A percentile compares a stretch with the other conserved stretches of the same genome.
Evolutionary conservation across 1,140 invertebrate genomes (phyloP).

Genomic region (Pissodes strobi): DNA sequence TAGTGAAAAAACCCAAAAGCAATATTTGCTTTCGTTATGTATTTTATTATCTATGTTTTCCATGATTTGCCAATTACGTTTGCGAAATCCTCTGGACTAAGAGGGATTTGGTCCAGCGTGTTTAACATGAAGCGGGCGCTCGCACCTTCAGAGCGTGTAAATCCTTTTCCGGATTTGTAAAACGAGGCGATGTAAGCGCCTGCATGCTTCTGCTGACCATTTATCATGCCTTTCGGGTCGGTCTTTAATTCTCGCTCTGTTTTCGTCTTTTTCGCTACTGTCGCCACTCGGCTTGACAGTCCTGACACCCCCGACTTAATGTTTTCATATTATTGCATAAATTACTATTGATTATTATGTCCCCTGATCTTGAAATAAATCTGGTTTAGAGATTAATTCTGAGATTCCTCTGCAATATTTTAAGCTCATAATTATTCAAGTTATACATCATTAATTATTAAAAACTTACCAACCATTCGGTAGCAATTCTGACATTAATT

Average conservation of each 20-base stretch:
- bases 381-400: no score
- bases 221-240: constrained; percentile 30
- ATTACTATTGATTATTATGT: constrained; percentile 17
- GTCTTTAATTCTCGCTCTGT: constrained; percentile 32
- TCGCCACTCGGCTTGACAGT: constrained; percentile 17
- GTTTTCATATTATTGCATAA: constrained; percentile 30
- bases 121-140: constrained; percentile 23
- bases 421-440: no score
- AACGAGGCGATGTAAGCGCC: constrained; percentile 33
- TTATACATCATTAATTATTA: no score
- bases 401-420: no score
- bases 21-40: no score
- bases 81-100: constrained; percentile 17
- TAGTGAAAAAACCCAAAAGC: no score
- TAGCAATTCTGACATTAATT: no score
- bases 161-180: constrained; percentile 35
- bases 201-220: constrained; percentile 32
- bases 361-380: not conserved
- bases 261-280: constrained; percentile 30
- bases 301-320: constrained; percentile 29
- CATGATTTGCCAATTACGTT: not conserved
- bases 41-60: no score
- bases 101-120: constrained; percentile 20
- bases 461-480: no score
- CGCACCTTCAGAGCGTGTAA: constrained; percentile 31